Evolutionary conservation across 2,113 vertebrate species (phyloP).

Genomic region (Lethenteron camtschaticum): DNA sequence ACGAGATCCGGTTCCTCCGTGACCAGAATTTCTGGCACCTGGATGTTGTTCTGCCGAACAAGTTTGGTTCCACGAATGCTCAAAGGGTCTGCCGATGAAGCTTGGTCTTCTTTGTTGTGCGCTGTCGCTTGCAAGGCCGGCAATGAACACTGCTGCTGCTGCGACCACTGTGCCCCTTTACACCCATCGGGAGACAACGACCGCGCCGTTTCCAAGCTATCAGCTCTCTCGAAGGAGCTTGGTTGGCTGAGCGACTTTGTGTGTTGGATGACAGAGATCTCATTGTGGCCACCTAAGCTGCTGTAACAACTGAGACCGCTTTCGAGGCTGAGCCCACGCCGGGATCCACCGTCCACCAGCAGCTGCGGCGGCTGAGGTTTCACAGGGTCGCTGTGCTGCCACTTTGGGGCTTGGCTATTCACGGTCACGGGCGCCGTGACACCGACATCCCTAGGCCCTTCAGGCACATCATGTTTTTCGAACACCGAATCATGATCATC

Average conservation of each 20-base stretch:
- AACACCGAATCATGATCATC: too few species aligned
- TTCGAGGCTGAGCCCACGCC: slow-evolving; percentile 1
- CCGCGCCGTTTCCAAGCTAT: slow-evolving; percentile 33
- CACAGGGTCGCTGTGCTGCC: too few species aligned
- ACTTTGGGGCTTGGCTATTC: too few species aligned
- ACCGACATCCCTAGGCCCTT: too few species aligned
- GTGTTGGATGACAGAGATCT: slow-evolving; percentile 88
- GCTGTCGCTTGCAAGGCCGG: slow-evolving; percentile 37
- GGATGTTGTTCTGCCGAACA: slow-evolving; percentile 83
- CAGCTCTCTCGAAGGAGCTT: slow-evolving; percentile 57
- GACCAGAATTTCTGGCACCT: slow-evolving; percentile 89
- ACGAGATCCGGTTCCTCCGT: slow-evolving; percentile 85
- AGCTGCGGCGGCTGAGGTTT: too few species aligned
- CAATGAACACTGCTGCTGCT: slow-evolving; percentile 19
- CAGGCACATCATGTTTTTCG: too few species aligned
- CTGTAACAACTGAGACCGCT: neutral
- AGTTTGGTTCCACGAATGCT: slow-evolving; percentile 38
- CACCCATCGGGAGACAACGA: too few species aligned
- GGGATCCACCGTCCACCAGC: neutral
- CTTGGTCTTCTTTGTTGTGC: slow-evolving; percentile 20
- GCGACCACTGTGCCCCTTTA: too few species aligned
- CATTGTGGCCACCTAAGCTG: slow-evolving; percentile 17
- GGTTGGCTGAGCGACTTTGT: slow-evolving; percentile 81
- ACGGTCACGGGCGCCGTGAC: too few species aligned
- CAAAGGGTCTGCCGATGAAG: slow-evolving; percentile 20